A percentile compares a stretch with the other conserved stretches of the same genome.
Evolutionary conservation across 1,140 invertebrate genomes (phyloP).

Genomic region (Olivierus martensii): DNA sequence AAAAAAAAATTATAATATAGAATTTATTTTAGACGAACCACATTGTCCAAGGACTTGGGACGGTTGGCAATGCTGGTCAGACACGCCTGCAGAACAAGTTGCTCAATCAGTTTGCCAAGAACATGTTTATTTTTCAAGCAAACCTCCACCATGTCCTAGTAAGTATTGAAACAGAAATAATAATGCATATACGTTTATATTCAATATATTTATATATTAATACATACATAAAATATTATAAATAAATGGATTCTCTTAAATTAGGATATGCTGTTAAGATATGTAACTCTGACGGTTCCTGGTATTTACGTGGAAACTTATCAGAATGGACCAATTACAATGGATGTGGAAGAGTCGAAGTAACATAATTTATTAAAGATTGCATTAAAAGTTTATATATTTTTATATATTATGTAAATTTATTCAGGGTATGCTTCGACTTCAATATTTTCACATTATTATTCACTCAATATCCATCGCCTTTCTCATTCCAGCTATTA

Average conservation of each 20-base stretch:
- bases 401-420: no score
- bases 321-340: conserved; percentile 33
- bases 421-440: conserved; percentile 1
- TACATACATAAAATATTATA: no score
- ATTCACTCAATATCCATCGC: conserved; percentile 8
- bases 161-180: conserved; percentile 3
- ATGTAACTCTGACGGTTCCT: conserved; percentile 25
- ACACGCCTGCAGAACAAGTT: conserved; percentile 18
- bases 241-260: background rate
- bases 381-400: background rate
- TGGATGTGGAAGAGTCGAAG: conserved; percentile 25
- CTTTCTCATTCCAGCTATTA: conserved; percentile 7
- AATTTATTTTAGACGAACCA: no score
- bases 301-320: conserved; percentile 21
- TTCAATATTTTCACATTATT: conserved; percentile 9
- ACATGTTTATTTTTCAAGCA: conserved; percentile 28
- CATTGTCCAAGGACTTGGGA: conserved; percentile 33
- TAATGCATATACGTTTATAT: no score
- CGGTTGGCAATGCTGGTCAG: conserved; percentile 35
- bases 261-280: conserved; percentile 26
- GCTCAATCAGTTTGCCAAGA: conserved; percentile 25
- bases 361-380: conserved; percentile 5
- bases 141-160: conserved; percentile 27
- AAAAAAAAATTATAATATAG: no score
- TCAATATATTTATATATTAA: no score